phyloP scores from a whole-genome alignment of 2,888 invertebrate genomes.

The Oscheius sp. region DNA sequence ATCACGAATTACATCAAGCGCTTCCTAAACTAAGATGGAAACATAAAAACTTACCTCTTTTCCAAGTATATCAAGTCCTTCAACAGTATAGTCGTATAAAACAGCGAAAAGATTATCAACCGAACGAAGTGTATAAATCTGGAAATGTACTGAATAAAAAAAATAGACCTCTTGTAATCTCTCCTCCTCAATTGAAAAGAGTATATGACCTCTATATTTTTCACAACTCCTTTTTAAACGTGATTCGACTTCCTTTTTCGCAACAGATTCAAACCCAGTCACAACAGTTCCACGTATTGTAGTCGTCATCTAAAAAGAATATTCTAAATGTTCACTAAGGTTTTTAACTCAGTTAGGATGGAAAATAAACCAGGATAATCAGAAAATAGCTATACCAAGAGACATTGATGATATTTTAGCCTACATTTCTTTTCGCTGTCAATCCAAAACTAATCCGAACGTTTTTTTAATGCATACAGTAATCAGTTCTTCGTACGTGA shows the following conservation, averaged over 20 bases:
- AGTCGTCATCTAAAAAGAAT: too few species aligned
- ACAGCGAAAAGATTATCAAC: slow-evolving; percentile 46
- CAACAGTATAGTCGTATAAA: slow-evolving; percentile 35
- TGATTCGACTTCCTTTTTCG: slow-evolving; percentile 71
- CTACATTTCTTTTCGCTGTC: too few species aligned
- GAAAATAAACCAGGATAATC: too few species aligned
- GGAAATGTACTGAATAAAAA: not conserved
- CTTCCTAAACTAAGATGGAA: not conserved
- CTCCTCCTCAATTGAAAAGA: slow-evolving; percentile 66
- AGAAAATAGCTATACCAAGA: too few species aligned
- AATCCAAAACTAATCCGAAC: too few species aligned
- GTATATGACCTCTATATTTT: slow-evolving; percentile 64
- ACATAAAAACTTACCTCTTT: slow-evolving; percentile 28
- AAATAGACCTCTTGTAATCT: slow-evolving; percentile 28
- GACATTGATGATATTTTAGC: too few species aligned
- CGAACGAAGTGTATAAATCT: slow-evolving; percentile 37
- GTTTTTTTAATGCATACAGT: too few species aligned
- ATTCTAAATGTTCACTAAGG: too few species aligned
- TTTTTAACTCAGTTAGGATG: too few species aligned
- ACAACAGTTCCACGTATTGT: slow-evolving; percentile 66
- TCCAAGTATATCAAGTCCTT: slow-evolving; percentile 26
- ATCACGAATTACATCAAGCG: slow-evolving; percentile 29
- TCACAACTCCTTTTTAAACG: slow-evolving; percentile 61
- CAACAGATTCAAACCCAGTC: slow-evolving; percentile 72
- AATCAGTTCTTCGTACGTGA: too few species aligned